These are phyloP conservation scores for Paramacrobiotus metropolitanus DNA, from an alignment of 1,140 invertebrate genomes.

Conservation along the genomic window DNA sequence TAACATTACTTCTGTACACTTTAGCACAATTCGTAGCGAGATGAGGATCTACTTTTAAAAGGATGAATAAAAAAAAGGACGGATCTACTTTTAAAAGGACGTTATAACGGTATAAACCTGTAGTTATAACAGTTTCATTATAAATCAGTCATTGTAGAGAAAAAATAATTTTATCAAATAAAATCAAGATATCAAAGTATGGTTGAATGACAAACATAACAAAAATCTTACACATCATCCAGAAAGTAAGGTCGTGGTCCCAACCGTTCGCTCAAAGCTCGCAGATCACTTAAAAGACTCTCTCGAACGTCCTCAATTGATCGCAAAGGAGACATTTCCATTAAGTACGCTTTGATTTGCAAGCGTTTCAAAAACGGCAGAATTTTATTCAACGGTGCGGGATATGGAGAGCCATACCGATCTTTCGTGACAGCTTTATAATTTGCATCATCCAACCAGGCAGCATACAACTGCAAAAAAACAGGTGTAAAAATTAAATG, in stretches of 20 bases:
- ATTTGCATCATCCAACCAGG: slow-evolving; percentile 55
- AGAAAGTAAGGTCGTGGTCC: slow-evolving; percentile 51
- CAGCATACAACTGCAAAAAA: slow-evolving; percentile 44
- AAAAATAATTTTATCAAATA: too few relatives aligned
- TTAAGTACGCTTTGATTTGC: neutral
- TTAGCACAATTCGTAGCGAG: too few relatives aligned
- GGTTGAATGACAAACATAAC: too few relatives aligned
- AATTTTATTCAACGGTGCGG: slow-evolving; percentile 66
- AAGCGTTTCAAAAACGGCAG: slow-evolving; percentile 49
- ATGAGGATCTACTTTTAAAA: too few relatives aligned
- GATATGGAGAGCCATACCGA: slow-evolving; percentile 63
- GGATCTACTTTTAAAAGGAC: too few relatives aligned
- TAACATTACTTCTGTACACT: too few relatives aligned
- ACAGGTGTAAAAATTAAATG: neutral
- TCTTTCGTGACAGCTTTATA: slow-evolving; percentile 50
- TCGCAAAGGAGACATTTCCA: neutral
- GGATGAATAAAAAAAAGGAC: too few relatives aligned
- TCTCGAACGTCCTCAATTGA: neutral
- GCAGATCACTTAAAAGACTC: neutral
- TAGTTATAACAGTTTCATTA: too few relatives aligned
- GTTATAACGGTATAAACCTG: too few relatives aligned
- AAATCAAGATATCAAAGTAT: too few relatives aligned
- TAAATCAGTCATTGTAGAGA: too few relatives aligned
- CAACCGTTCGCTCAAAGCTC: slow-evolving; percentile 44
- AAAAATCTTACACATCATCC: slow-evolving; percentile 22